Evolutionary conservation across 1,140 invertebrate species (phyloP).

Genomic region (Drosophila ohnishii): DNA sequence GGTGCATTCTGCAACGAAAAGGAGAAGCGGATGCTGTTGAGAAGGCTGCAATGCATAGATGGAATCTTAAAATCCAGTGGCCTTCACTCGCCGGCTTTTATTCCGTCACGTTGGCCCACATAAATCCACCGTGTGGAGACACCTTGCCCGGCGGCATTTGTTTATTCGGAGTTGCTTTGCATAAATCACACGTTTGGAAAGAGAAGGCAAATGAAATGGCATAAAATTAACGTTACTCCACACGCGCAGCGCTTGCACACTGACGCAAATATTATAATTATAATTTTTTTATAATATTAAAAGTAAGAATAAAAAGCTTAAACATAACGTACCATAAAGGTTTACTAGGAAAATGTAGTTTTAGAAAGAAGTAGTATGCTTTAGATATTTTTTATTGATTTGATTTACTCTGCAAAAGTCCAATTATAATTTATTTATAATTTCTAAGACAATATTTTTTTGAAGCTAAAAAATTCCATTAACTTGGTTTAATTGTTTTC

Average conservation of each 20-base stretch:
- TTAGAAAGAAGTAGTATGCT: neutral
- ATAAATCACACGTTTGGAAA: conserved; percentile 74
- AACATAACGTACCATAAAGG: neutral
- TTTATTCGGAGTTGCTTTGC: conserved; percentile 73
- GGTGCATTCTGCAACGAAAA: conserved; percentile 69
- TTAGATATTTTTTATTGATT: too few relatives aligned
- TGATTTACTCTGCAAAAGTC: neutral
- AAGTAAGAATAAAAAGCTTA: neutral
- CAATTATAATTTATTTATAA: neutral
- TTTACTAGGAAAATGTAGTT: too few relatives aligned
- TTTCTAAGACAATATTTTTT: too few relatives aligned
- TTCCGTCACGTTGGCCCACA: conserved; percentile 19
- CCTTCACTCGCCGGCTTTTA: conserved; percentile 11
- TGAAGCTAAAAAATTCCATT: neutral
- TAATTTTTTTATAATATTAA: neutral
- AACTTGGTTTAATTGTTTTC: conserved; percentile 32
- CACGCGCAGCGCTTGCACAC: conserved; percentile 45
- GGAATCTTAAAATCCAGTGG: conserved; percentile 34
- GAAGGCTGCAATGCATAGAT: conserved; percentile 8
- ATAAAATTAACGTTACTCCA: conserved; percentile 71
- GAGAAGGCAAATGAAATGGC: conserved; percentile 67
- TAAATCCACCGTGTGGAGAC: conserved; percentile 52
- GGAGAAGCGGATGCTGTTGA: neutral
- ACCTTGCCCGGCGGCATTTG: conserved; percentile 61
- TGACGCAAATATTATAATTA: conserved; percentile 8